Base-by-base conservation (phyloP, 2,888 invertebrate species). In the Lordiphosa andalusiaca region DNA sequence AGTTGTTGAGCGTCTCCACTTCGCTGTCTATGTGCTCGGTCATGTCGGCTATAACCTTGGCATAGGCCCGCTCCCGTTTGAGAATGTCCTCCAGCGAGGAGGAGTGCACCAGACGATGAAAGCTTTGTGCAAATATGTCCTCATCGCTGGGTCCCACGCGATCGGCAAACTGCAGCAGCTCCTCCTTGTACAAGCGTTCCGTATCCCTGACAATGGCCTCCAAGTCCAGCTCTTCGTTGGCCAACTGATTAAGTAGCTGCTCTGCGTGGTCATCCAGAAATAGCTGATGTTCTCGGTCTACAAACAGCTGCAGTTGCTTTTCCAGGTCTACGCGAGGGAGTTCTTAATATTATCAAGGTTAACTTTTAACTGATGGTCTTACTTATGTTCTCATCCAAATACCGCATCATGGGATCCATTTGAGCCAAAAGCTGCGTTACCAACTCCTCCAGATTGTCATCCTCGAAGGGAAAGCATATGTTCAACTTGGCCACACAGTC, bases 51-150 rank as follows among this genome's bases (percentile, higher is more conserved):
- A 97, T 94, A 37, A 94, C 93, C 82, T 94, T 92, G 0, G 97
- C 96, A 88, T 96, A 96, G 10, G 94, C 93, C 84, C 96, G 95
- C 88, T 98, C 98, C 35, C 96, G 93, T 82, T 95, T 95, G 16
- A 98, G 91, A 86, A 98, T 95, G 0, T 95, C 95, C 86, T 96
- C 96, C 21, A 98, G 90, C 0, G 96, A 96, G 0, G 95, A 94
- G 0, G 96, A 96, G 88, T 96, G 96, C 2, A 96, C 95, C 47
- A 93, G 80, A 83, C 89, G 83, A 65, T 90, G 90, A 60, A 91
- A 91, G 30, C 91, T 91, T 72, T 92, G 92, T 0, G 92, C 92
- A 69, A 90, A 90, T 21, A 90, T 90, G 89, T 96, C 95, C 86
- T 96, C 95, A 88, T 96, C 95, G 0, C 95, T 94, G 0, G 95